Base-by-base conservation (phyloP, 2,888 invertebrate genomes). In the Gymnosoma rotundatum region DNA sequence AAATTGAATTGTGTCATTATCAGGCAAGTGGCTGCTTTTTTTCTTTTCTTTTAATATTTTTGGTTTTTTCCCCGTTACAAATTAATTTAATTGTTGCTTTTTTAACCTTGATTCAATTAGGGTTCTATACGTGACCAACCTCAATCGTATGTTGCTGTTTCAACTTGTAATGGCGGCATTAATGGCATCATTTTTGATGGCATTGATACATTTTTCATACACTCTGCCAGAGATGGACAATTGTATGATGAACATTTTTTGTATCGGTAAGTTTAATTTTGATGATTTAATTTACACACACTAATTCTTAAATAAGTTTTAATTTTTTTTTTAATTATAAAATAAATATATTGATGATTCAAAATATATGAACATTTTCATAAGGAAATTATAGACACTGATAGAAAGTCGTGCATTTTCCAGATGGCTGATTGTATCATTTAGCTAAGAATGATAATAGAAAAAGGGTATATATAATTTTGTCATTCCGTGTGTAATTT, bases 111-210 rank as follows among this genome's bases (percentile, higher is more conserved):
- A 16, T 54, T 79, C 80, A 16, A 70, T 66, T 86, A 92, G 88
- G 98, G 98, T 78, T 94, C 93, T 85, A 94, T 98, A 75, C 93
- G 95, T 85, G 95, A 94, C 80, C 93, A 94, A 87, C 93, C 94
- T 1, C 93, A 94, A 78, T 97, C 98, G 5, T 96, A 96, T 95
- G 97, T 95, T 73, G 97, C 97, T 0, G 90, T 98, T 67, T 97
- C 98, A 67, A 97, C 97, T 6, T 98, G 98, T 90, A 88, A 88
- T 86, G 92, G 94, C 70, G 96, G 96, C 63, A 92, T 95, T 54
- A 94, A 95, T 69, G 98, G 98, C 9, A 94, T 97, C 83, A 94
- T 98, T 85, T 96, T 94, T 90, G 97, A 97, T 90, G 97, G 97
- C 42, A 91, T 93, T 83, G 94, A 94, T 82, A 94, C 96, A 92